Percentiles rank a stretch among this genome's conserved stretches.
Evolutionary conservation across 1,140 invertebrate species (phyloP).

Genomic region (Anoplophora glabripennis): DNA sequence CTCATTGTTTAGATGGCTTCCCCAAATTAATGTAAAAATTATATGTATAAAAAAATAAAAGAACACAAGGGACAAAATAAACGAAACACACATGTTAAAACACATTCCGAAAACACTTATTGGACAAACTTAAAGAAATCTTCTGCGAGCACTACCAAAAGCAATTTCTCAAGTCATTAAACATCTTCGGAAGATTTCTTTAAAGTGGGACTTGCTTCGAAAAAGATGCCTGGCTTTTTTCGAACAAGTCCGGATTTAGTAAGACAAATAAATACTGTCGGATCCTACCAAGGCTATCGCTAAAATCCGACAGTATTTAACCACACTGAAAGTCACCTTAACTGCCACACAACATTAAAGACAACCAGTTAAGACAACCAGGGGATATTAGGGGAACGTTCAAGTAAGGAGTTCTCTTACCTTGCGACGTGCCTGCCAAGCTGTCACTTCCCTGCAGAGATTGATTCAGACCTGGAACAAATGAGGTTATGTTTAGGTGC

Average conservation of each 20-base stretch:
- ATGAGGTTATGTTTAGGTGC: background rate
- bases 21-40: conserved; percentile 31
- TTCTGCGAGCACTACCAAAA: background rate
- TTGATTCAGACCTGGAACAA: conserved; percentile 61
- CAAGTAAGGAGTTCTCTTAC: conserved; percentile 58
- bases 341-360: conserved; percentile 16
- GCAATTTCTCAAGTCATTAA: no score
- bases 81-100: conserved; percentile 41
- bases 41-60: conserved; percentile 36
- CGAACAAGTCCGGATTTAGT: background rate
- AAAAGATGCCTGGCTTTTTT: background rate
- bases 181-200: no score
- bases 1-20: conserved; percentile 31
- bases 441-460: conserved; percentile 63
- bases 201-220: background rate
- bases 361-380: conserved; percentile 20
- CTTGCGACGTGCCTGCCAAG: conserved; percentile 79
- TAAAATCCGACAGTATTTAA: background rate
- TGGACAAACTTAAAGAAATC: conserved; percentile 18
- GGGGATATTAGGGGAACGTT: background rate
- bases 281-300: no score
- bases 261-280: no score
- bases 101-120: conserved; percentile 38
- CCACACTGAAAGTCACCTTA: conserved; percentile 12
- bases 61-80: conserved; percentile 39